These are phyloP conservation scores for Spialia ferax DNA, from an alignment of 2,888 invertebrate genomes.

Conservation along the genomic window DNA sequence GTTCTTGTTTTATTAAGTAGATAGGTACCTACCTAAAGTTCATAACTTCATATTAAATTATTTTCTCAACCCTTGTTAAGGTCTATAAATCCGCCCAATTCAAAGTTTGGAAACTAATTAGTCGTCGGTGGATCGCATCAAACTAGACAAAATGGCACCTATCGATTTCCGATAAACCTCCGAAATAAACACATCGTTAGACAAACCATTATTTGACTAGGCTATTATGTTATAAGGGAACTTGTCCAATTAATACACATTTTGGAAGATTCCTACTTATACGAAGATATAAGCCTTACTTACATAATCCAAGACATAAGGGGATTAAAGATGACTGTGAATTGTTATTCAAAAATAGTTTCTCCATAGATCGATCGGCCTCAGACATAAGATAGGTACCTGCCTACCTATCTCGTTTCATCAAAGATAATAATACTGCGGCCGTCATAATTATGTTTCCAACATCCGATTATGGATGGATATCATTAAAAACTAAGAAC, in stretches of 20 bases:
- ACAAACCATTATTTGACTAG: constrained; percentile 31
- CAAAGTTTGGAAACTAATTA: constrained; percentile 41
- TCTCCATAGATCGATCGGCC: too few species aligned
- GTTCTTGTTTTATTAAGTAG: neutral
- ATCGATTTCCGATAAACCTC: constrained; percentile 44
- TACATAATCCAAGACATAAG: neutral
- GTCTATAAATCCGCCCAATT: constrained; percentile 6
- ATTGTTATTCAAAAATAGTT: too few species aligned
- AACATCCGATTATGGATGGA: too few species aligned
- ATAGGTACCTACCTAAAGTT: neutral
- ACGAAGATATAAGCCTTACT: neutral
- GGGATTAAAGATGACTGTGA: too few species aligned
- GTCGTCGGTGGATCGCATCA: constrained; percentile 30
- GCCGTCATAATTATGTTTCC: too few species aligned
- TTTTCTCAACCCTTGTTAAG: neutral
- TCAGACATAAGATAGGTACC: too few species aligned
- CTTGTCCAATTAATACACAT: neutral
- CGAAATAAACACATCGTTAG: constrained; percentile 32
- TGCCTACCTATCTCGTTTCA: too few species aligned
- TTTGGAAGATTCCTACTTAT: neutral
- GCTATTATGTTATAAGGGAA: constrained; percentile 16
- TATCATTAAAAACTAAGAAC: too few species aligned
- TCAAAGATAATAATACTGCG: too few species aligned
- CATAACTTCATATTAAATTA: constrained; percentile 13
- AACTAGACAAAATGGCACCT: constrained; percentile 21